These are phyloP conservation scores for Temnothorax rugatulus DNA, from an alignment of 2,888 invertebrate genomes.

Conservation along the genomic window DNA sequence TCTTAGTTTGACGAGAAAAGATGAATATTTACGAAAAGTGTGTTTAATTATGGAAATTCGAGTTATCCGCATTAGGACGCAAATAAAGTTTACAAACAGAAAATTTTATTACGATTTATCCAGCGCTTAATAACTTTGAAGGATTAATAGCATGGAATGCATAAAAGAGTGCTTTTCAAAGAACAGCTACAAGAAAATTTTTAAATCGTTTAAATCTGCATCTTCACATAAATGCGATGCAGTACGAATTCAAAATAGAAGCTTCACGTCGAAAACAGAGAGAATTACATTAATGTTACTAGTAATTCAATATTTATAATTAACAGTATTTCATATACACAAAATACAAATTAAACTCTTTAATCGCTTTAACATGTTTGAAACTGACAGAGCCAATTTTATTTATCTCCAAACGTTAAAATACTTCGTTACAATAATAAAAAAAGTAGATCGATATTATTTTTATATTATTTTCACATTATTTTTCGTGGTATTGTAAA, in stretches of 20 bases:
- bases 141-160: slow-evolving; percentile 11
- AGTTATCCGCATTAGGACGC: slow-evolving; percentile 1
- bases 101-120: slow-evolving; percentile 37
- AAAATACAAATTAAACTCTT: slow-evolving; percentile 38
- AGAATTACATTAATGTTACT: neutral
- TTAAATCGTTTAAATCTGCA: slow-evolving; percentile 3
- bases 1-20: slow-evolving; percentile 10
- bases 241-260: neutral
- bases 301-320: slow-evolving; percentile 21
- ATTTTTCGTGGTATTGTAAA: neutral
- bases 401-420: neutral
- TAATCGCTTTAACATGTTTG: slow-evolving; percentile 10
- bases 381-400: slow-evolving; percentile 1
- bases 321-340: slow-evolving; percentile 8
- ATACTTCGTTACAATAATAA: neutral
- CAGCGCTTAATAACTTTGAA: slow-evolving; percentile 7
- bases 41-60: slow-evolving; percentile 26
- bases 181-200: slow-evolving; percentile 4
- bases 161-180: slow-evolving; percentile 18
- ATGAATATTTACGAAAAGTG: neutral
- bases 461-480: neutral
- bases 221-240: slow-evolving; percentile 25
- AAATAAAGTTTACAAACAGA: slow-evolving; percentile 12
- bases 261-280: neutral
- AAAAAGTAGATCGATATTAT: neutral